Percentiles rank a stretch among this genome's conserved stretches.
Evolutionary conservation across 2,888 invertebrate species (phyloP).

Genomic region (Caenorhabditis angaria): DNA sequence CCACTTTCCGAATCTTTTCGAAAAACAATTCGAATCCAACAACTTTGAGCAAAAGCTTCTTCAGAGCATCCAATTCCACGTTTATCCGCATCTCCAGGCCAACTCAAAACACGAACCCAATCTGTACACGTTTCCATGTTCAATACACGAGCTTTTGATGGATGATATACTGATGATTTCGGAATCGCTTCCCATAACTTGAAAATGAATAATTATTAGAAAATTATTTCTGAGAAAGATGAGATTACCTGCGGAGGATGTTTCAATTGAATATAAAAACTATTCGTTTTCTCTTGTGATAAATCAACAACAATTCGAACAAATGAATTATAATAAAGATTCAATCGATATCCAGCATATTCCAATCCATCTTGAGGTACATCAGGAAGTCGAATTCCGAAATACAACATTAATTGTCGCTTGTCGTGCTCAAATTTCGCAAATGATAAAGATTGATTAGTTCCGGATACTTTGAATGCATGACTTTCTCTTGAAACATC

Average conservation of each 20-base stretch:
- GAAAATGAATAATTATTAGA: background rate
- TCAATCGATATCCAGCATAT: conserved; percentile 49
- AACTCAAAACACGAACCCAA: conserved; percentile 46
- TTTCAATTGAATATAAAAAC: conserved; percentile 43
- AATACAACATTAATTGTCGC: conserved; percentile 41
- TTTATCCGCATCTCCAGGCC: conserved; percentile 45
- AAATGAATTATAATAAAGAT: conserved; percentile 38
- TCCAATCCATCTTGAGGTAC: conserved; percentile 41
- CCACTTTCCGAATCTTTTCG: conserved; percentile 14
- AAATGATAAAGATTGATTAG: conserved; percentile 43
- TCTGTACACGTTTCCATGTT: conserved; percentile 50
- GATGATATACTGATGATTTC: conserved; percentile 20
- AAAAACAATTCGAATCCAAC: conserved; percentile 35
- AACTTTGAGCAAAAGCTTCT: conserved; percentile 45
- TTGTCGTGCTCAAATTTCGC: conserved; percentile 57
- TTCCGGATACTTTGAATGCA: conserved; percentile 38
- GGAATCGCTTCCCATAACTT: conserved; percentile 55
- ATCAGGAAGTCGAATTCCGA: conserved; percentile 44
- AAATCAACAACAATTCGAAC: conserved; percentile 39
- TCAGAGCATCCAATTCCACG: conserved; percentile 43
- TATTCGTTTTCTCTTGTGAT: conserved; percentile 25
- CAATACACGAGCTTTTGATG: conserved; percentile 33
- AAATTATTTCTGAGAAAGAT: conserved; percentile 4
- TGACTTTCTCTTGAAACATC: conserved; percentile 17
- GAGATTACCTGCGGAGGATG: conserved; percentile 47